These are phyloP conservation scores for Motacilla alba DNA, from an alignment of 2,113 vertebrate genomes.

Conservation along the genomic window DNA sequence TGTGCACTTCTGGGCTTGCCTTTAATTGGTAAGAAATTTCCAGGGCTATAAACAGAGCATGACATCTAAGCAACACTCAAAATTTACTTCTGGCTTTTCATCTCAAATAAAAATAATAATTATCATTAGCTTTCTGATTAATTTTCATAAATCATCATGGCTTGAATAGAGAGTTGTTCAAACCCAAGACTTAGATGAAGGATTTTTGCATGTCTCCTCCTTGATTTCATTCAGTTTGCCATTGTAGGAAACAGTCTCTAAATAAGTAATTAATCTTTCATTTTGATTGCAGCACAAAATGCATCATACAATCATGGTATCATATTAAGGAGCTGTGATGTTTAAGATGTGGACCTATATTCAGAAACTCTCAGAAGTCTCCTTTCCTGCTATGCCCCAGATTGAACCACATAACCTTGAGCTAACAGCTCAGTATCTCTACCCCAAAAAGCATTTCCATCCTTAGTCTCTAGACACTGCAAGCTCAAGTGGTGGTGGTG, in stretches of 20 bases:
- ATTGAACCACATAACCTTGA: not conserved
- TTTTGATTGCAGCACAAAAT: not conserved
- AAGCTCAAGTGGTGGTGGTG: not conserved
- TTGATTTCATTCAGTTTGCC: not conserved
- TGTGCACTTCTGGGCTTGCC: not conserved
- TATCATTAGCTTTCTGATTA: not conserved
- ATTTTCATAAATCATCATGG: not conserved
- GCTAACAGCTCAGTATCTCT: not conserved
- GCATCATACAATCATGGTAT: not conserved
- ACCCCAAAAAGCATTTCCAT: not conserved
- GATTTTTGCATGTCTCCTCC: not conserved
- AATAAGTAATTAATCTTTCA: not conserved
- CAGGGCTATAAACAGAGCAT: not conserved
- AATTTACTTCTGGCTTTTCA: not conserved
- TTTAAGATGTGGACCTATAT: not conserved
- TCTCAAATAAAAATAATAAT: slow-evolving; percentile 7
- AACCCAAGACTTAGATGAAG: not conserved
- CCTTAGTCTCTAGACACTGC: not conserved
- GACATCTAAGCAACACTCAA: not conserved
- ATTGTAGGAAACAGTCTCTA: not conserved
- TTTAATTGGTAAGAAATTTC: slow-evolving; percentile 37
- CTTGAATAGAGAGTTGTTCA: not conserved
- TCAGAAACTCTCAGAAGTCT: not conserved
- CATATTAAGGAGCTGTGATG: not conserved
- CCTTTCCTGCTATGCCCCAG: not conserved